Conservation (phyloP, 2,113 vertebrate genomes). For the Clarias batrachus region DNA sequence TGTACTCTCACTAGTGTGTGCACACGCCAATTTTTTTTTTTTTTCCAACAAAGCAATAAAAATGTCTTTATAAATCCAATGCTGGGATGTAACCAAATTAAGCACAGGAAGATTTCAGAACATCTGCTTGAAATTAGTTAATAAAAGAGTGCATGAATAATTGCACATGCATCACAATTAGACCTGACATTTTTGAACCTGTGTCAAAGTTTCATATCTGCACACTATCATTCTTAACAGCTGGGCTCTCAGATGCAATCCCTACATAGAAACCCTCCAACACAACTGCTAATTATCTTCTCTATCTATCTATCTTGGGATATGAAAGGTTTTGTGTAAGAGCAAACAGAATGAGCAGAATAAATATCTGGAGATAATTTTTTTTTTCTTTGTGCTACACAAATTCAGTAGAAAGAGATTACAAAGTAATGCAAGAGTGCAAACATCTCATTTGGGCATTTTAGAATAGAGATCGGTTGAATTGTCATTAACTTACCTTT, state of each 20-base stretch:
- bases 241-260: slow-evolving; percentile 47
- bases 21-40: neutral
- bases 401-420: neutral
- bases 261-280: slow-evolving; percentile 41
- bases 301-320: slow-evolving; percentile 41
- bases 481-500: slow-evolving; percentile 76
- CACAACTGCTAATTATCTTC: slow-evolving; percentile 54
- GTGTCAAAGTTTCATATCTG: slow-evolving; percentile 46
- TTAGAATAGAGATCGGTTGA: neutral
- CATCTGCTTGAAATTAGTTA: slow-evolving; percentile 38
- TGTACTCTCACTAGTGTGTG: slow-evolving; percentile 33
- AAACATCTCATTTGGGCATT: neutral
- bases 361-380: neutral
- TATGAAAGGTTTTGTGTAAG: slow-evolving; percentile 32
- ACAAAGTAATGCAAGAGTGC: neutral
- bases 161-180: slow-evolving; percentile 41
- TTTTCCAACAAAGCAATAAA: slow-evolving; percentile 36
- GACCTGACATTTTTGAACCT: slow-evolving; percentile 40
- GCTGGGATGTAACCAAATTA: slow-evolving; percentile 1
- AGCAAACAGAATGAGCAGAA: slow-evolving; percentile 42
- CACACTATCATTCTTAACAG: slow-evolving; percentile 41
- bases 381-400: neutral
- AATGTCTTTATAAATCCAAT: slow-evolving; percentile 33
- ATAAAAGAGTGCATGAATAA: slow-evolving; percentile 43
- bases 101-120: slow-evolving; percentile 44